Evolutionary conservation across 2,888 invertebrate species (phyloP).

Genomic region (Nesidiocoris tenuis): DNA sequence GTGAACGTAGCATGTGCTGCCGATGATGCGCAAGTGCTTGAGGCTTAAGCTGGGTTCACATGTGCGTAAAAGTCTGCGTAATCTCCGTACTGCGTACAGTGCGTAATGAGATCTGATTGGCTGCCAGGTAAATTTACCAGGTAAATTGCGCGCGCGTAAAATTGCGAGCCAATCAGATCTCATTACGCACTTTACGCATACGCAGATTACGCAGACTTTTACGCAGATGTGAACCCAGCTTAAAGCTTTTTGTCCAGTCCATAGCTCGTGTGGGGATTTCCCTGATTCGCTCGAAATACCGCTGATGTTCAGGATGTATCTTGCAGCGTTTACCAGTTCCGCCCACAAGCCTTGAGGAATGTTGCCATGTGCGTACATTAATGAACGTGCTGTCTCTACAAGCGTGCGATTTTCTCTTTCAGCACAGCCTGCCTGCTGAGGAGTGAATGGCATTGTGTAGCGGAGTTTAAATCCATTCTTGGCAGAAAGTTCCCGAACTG

Average conservation of each 20-base stretch:
- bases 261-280: slow-evolving; percentile 50
- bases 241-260: slow-evolving; percentile 49
- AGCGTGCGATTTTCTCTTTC: slow-evolving; percentile 48
- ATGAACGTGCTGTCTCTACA: slow-evolving; percentile 47
- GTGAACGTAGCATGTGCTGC: slow-evolving; percentile 47
- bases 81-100: no score
- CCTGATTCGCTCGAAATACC: slow-evolving; percentile 48
- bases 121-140: no score
- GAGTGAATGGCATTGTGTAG: slow-evolving; percentile 45
- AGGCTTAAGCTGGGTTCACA: no score
- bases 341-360: slow-evolving; percentile 48
- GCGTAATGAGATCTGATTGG: no score
- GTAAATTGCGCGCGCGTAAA: no score
- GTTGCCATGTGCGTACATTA: slow-evolving; percentile 45
- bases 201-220: no score
- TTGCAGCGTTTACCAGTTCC: slow-evolving; percentile 41
- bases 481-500: slow-evolving; percentile 44
- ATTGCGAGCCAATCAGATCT: no score
- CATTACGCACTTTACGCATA: no score
- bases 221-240: no score
- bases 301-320: slow-evolving; percentile 44
- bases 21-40: slow-evolving; percentile 33
- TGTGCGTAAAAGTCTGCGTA: no score
- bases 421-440: slow-evolving; percentile 46
- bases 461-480: slow-evolving; percentile 44